Evolutionary conservation across 2,888 invertebrate species (phyloP).

Genomic region (Eumacrocentrus americanus): DNA sequence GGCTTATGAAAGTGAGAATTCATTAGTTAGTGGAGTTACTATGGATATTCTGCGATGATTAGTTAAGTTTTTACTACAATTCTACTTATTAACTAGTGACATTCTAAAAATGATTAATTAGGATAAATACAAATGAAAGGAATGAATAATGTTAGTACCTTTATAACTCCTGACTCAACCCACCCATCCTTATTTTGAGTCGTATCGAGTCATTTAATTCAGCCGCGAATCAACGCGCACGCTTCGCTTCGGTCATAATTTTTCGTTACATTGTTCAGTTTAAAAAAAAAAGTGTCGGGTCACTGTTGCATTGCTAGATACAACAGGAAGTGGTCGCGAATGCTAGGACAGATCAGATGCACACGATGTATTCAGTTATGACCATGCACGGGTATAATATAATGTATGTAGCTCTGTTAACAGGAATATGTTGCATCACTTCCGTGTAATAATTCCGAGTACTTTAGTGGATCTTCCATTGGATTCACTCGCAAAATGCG

Average conservation of each 20-base stretch:
- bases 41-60: background rate
- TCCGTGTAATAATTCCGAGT: constrained; percentile 30
- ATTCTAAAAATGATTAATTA: no score
- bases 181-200: no score
- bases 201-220: no score
- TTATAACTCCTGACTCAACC: no score
- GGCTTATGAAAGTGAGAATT: background rate
- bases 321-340: background rate
- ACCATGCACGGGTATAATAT: background rate
- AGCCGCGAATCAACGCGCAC: background rate
- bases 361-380: background rate
- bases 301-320: background rate
- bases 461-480: constrained; percentile 1
- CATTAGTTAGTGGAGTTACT: background rate
- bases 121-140: no score
- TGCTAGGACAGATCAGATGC: background rate
- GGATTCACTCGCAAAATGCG: background rate
- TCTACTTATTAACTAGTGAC: background rate
- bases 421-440: constrained; percentile 34
- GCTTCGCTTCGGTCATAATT: background rate
- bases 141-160: background rate
- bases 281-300: background rate
- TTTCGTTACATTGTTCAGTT: background rate
- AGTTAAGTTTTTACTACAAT: background rate
- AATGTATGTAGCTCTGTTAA: constrained; percentile 11